phyloP scores from a whole-genome alignment of 2,113 vertebrate genomes.

The Stercorarius parasiticus region DNA sequence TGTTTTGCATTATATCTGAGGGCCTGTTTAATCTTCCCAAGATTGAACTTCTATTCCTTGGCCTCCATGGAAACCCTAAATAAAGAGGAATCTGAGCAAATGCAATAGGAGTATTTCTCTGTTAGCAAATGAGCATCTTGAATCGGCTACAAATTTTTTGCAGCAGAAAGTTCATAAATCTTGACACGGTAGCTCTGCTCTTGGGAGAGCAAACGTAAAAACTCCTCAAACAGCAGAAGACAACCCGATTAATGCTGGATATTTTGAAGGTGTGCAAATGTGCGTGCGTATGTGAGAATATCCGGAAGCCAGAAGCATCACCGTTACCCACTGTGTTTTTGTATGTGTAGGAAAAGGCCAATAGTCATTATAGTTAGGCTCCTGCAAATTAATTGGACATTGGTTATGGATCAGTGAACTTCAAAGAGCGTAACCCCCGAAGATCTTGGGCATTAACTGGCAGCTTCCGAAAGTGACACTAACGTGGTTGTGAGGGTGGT shows the following conservation, averaged over 20 bases:
- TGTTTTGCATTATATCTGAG: slow-evolving; percentile 41
- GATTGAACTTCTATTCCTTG: slow-evolving; percentile 38
- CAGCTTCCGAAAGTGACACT: slow-evolving; percentile 62
- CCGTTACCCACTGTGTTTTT: slow-evolving; percentile 44
- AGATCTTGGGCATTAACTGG: slow-evolving; percentile 56
- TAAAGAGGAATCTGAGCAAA: slow-evolving; percentile 46
- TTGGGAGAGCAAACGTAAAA: neutral
- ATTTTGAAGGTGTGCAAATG: slow-evolving; percentile 1
- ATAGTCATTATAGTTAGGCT: slow-evolving; percentile 63
- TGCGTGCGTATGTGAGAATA: neutral
- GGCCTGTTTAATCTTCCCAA: slow-evolving; percentile 51
- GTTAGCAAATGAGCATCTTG: slow-evolving; percentile 41
- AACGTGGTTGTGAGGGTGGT: slow-evolving; percentile 42
- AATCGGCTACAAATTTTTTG: neutral
- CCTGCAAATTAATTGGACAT: slow-evolving; percentile 69
- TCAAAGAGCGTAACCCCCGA: slow-evolving; percentile 63
- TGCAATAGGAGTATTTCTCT: neutral
- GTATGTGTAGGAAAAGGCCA: slow-evolving; percentile 52
- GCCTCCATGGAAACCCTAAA: slow-evolving; percentile 55
- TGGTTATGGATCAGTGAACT: slow-evolving; percentile 69
- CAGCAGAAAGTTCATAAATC: slow-evolving; percentile 29
- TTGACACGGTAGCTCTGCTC: neutral
- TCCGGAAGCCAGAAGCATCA: neutral
- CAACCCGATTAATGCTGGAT: accelerated
- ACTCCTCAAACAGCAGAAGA: neutral